Evolutionary conservation across 1,140 invertebrate genomes (phyloP).

Genomic region (Diorhabda sublineata): DNA sequence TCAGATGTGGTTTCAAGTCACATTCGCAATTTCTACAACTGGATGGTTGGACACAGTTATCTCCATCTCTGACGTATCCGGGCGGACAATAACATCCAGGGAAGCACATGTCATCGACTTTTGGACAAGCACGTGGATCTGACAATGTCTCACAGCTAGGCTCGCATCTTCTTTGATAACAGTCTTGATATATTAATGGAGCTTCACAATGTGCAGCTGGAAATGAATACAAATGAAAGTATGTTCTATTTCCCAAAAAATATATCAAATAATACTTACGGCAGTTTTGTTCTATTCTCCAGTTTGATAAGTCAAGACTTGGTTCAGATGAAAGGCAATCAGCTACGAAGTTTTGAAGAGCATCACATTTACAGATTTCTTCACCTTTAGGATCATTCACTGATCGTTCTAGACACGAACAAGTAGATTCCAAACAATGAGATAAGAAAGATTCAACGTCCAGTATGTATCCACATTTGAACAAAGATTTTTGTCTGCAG

Average conservation of each 20-base stretch:
- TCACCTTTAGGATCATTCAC: constrained; percentile 44
- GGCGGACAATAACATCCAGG: constrained; percentile 81
- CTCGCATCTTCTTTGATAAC: constrained; percentile 70
- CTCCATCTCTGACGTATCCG: constrained; percentile 62
- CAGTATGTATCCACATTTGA: constrained; percentile 56
- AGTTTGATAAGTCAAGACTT: constrained; percentile 59
- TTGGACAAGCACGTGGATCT: constrained; percentile 56
- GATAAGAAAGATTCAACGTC: constrained; percentile 64
- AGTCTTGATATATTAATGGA: constrained; percentile 73
- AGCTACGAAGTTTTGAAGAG: constrained; percentile 64
- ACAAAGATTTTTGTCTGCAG: constrained; percentile 50
- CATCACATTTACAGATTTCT: constrained; percentile 63
- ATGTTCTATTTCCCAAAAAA: neutral
- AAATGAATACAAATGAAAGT: constrained; percentile 19
- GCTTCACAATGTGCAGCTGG: constrained; percentile 64
- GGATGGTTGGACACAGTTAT: constrained; percentile 63
- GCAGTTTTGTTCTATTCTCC: constrained; percentile 67
- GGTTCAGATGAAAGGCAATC: constrained; percentile 64
- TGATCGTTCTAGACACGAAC: constrained; percentile 58
- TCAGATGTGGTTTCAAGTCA: constrained; percentile 64
- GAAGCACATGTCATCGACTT: constrained; percentile 63
- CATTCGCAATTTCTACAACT: constrained; percentile 78
- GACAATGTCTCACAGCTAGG: constrained; percentile 63
- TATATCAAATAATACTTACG: constrained; percentile 51
- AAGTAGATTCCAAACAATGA: constrained; percentile 69